These are phyloP conservation scores for Acestrorhynchus altus DNA, from an alignment of 2,797 vertebrate species.

Conservation along the genomic window DNA sequence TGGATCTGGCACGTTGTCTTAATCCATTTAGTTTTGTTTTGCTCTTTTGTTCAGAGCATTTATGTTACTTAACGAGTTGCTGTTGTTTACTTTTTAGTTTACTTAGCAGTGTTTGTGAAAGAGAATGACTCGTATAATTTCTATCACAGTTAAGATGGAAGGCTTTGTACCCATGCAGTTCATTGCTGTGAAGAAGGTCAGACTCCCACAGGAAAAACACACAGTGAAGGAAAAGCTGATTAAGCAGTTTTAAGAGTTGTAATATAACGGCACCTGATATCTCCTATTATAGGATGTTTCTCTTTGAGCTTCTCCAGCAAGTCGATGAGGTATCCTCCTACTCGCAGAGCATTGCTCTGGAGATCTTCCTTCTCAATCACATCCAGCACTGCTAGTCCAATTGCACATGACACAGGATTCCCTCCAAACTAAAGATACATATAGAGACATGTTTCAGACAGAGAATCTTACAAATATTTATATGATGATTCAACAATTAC, in stretches of 20 bases:
- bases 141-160: background rate
- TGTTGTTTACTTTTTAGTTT: too few relatives aligned
- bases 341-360: slow-evolving; percentile 85
- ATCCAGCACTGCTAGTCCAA: slow-evolving; percentile 91
- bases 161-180: background rate
- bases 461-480: background rate
- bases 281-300: slow-evolving; percentile 90
- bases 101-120: too few relatives aligned
- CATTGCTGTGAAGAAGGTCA: slow-evolving; percentile 1
- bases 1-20: too few relatives aligned
- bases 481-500: background rate
- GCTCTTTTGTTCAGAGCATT: too few relatives aligned
- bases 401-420: slow-evolving; percentile 95
- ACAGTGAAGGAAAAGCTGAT: background rate
- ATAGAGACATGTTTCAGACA: slow-evolving; percentile 9
- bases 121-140: too few relatives aligned
- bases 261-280: slow-evolving; percentile 83
- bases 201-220: background rate
- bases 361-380: slow-evolving; percentile 92
- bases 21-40: too few relatives aligned
- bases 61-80: too few relatives aligned
- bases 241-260: background rate
- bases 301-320: slow-evolving; percentile 84
- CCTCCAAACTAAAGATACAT: slow-evolving; percentile 88
- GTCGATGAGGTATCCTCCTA: slow-evolving; percentile 85